Percentiles rank a stretch among this genome's conserved stretches.
Conservation (phyloP, 1,140 invertebrate species). For the Himalopsyche phryganea region DNA sequence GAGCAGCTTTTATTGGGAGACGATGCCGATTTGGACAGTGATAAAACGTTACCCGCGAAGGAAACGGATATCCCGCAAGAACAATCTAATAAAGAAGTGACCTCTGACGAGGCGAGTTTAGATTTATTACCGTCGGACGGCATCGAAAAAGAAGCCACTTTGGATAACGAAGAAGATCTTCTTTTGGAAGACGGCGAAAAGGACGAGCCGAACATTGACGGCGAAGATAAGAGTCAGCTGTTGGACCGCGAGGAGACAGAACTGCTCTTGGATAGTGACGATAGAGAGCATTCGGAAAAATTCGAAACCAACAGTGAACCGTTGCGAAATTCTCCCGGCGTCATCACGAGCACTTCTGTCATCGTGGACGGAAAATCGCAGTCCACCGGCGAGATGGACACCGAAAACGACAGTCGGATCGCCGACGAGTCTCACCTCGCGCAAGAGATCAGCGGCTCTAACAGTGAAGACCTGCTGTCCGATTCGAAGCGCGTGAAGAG, state of each 20-base stretch:
- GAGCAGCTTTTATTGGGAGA: conserved; percentile 19
- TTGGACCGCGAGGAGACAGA: too few species aligned
- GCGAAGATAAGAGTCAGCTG: too few species aligned
- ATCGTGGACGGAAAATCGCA: not conserved
- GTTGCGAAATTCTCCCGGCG: not conserved
- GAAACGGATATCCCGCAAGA: not conserved
- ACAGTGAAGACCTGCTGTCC: not conserved
- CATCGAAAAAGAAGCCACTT: not conserved
- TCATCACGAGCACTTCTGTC: not conserved
- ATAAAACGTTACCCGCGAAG: not conserved
- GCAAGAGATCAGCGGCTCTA: not conserved
- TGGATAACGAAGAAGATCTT: too few species aligned
- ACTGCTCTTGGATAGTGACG: not conserved
- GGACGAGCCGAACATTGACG: too few species aligned
- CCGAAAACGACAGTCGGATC: not conserved
- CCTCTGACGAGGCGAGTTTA: not conserved
- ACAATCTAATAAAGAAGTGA: not conserved
- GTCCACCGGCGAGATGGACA: not conserved
- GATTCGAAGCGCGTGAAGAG: not conserved
- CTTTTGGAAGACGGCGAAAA: too few species aligned
- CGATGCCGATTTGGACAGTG: conserved; percentile 10
- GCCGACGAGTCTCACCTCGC: not conserved
- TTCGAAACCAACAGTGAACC: too few species aligned
- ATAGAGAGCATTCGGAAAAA: not conserved
- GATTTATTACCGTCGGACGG: not conserved